Conservation (phyloP, 2,113 vertebrate genomes). For the Labeo catla region DNA sequence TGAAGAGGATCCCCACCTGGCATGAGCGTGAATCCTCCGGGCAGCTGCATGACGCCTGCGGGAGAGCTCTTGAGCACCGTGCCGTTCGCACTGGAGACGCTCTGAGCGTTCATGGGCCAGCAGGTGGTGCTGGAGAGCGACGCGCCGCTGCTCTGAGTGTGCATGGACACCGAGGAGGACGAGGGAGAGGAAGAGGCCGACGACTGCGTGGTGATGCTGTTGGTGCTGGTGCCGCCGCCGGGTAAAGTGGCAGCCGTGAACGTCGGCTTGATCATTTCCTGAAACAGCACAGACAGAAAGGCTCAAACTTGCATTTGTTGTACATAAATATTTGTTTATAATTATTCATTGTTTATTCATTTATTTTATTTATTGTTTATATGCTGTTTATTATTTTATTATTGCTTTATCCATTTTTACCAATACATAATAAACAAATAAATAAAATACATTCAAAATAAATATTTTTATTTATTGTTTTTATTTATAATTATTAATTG, state of each 20-base stretch:
- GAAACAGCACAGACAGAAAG: constrained; percentile 28
- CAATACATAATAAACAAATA: too few relatives aligned
- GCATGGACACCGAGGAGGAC: constrained; percentile 82
- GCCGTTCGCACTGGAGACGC: constrained; percentile 86
- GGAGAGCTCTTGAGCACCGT: constrained; percentile 86
- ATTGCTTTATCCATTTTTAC: too few relatives aligned
- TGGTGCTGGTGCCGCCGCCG: constrained; percentile 68
- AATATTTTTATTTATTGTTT: too few relatives aligned
- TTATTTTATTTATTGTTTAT: too few relatives aligned
- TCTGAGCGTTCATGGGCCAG: constrained; percentile 85
- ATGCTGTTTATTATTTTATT: too few relatives aligned
- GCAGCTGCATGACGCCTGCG: constrained; percentile 85
- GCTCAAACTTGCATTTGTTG: too few relatives aligned
- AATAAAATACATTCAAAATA: too few relatives aligned
- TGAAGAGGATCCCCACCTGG: constrained; percentile 77
- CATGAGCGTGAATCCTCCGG: constrained; percentile 91
- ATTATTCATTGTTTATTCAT: too few relatives aligned
- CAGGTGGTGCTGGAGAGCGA: constrained; percentile 86
- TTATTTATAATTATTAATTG: too few relatives aligned
- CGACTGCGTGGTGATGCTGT: constrained; percentile 45
- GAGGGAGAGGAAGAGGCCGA: constrained; percentile 72
- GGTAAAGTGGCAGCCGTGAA: constrained; percentile 85
- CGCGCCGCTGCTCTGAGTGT: constrained; percentile 79
- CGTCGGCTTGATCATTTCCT: constrained; percentile 85
- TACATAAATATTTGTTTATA: too few relatives aligned